Base-by-base conservation (phyloP, 2,888 invertebrate genomes). In the Actias luna region DNA sequence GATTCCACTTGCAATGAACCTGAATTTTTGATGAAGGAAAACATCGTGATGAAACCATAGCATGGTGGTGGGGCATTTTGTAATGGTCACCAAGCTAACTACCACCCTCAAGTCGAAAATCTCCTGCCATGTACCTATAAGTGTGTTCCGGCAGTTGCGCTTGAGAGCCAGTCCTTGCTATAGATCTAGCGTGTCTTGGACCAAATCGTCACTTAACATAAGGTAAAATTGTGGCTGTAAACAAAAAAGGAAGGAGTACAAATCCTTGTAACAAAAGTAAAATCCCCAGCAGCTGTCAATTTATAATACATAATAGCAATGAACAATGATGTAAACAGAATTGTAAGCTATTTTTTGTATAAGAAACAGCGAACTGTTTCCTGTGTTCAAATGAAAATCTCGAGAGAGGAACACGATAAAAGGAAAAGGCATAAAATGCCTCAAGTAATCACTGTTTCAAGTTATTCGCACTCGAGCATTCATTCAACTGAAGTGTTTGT, bases 401-500 rank as follows among this genome's bases (percentile, higher is more conserved):
- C 55, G 29, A 29, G 16, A 14, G 29, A 16, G 29, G 7, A 29
- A 16, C 29, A 55, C 29, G 46, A 12, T 1, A 55, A 55, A 55
- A n/a, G 18, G 58, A 18, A 27, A 55, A 42, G 14, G 29, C n/a
- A n/a, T 5, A 29, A 55, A 55, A 55, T 29, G 29, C n/a, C 42
- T 22, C 57, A 58, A 58, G 31, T 22, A 42, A 42, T 62, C 29
- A 62, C 39, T 25, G 58, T 58, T 62, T 62, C 22, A 58, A 33
- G 57, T 29, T 42, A 62, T 58, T 62, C 57, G 58, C 58, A 62
- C 42, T 62, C 31, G n/a, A 62, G 58, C 57, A 42, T 57, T 62
- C 57, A 42, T 57, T 62, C 61, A 57, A 62, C 55, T 62, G 61
- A 58, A 61, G 39, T 57, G 42, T 57, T 62, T 42, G 39, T 58